Percentiles rank a stretch among this genome's conserved stretches.
These are phyloP conservation scores for Meliscaeva auricollis DNA, from an alignment of 2,888 invertebrate genomes.

Conservation along the genomic window DNA sequence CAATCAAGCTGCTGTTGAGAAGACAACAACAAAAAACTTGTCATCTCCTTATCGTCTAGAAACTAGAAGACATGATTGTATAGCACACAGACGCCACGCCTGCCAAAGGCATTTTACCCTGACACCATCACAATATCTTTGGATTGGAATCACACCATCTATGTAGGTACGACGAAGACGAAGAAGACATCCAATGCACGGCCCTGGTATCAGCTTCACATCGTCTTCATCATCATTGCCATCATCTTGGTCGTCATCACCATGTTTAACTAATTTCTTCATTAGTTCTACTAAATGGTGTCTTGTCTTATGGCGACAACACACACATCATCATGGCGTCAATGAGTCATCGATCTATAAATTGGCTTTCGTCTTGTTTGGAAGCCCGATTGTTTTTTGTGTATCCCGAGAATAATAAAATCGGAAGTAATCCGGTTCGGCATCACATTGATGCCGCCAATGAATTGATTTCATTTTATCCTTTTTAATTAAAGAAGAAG, in stretches of 20 bases:
- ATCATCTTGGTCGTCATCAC: constrained; percentile 63
- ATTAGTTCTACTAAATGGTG: constrained; percentile 65
- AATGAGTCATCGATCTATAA: constrained; percentile 72
- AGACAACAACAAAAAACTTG: constrained; percentile 55
- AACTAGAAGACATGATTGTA: constrained; percentile 26
- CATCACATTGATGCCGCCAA: neutral
- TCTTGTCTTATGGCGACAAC: constrained; percentile 72
- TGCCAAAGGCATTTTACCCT: constrained; percentile 47
- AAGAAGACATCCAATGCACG: no score
- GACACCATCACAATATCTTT: constrained; percentile 60
- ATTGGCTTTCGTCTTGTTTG: constrained; percentile 40
- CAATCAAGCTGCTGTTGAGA: constrained; percentile 31
- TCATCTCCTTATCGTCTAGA: constrained; percentile 67
- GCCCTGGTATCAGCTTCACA: constrained; percentile 24
- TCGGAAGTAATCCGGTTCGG: constrained; percentile 54
- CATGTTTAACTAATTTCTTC: constrained; percentile 72
- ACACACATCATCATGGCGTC: constrained; percentile 63
- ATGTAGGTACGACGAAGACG: neutral
- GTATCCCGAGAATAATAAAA: constrained; percentile 16
- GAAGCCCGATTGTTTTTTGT: constrained; percentile 18
- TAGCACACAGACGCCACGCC: constrained; percentile 62
- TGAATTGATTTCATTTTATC: constrained; percentile 40
- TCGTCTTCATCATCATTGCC: constrained; percentile 29
- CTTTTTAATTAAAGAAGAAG: constrained; percentile 32
- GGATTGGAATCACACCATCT: constrained; percentile 37